Conservation (phyloP, 2,797 vertebrate genomes). For the Argentina silus region DNA sequence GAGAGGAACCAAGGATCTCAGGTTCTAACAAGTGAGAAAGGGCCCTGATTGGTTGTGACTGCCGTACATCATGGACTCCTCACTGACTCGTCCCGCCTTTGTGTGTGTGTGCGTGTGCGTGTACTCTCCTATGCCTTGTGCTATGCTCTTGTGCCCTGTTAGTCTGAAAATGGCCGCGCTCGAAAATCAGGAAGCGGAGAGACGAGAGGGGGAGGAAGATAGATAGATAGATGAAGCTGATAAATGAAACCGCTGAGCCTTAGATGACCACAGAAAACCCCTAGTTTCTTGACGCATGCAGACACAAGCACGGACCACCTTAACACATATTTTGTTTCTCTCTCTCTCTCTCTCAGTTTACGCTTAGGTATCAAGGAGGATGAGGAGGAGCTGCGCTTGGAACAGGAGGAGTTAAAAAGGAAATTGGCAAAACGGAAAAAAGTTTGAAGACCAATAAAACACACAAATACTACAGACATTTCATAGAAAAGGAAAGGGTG, state of each 20-base stretch:
- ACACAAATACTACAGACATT: not conserved
- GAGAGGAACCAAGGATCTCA: too few relatives aligned
- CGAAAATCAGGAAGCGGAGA: constrained; percentile 90
- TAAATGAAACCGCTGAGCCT: constrained; percentile 46
- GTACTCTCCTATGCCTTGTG: constrained; percentile 6
- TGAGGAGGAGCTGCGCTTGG: constrained; percentile 68
- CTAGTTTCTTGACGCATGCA: constrained; percentile 8
- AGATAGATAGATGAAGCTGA: constrained; percentile 72
- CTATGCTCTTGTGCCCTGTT: constrained; percentile 42
- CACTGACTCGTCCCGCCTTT: constrained; percentile 8
- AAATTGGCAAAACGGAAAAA: constrained; percentile 51
- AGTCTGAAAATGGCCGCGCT: constrained; percentile 89
- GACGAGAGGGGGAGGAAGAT: constrained; percentile 84
- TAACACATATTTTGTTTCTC: constrained; percentile 30
- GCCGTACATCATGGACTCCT: not conserved
- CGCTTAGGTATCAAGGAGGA: constrained; percentile 72
- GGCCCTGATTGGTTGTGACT: not conserved
- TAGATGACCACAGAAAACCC: not conserved
- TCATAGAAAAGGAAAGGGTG: constrained; percentile 5
- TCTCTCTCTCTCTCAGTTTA: constrained; percentile 59
- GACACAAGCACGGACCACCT: constrained; percentile 9
- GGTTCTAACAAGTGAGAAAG: too few relatives aligned
- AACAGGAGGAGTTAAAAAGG: constrained; percentile 70
- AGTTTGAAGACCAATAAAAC: constrained; percentile 22
- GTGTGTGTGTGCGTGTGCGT: constrained; percentile 11